Base-by-base conservation (phyloP, 2,888 invertebrate species). In the Netelia inedita region DNA sequence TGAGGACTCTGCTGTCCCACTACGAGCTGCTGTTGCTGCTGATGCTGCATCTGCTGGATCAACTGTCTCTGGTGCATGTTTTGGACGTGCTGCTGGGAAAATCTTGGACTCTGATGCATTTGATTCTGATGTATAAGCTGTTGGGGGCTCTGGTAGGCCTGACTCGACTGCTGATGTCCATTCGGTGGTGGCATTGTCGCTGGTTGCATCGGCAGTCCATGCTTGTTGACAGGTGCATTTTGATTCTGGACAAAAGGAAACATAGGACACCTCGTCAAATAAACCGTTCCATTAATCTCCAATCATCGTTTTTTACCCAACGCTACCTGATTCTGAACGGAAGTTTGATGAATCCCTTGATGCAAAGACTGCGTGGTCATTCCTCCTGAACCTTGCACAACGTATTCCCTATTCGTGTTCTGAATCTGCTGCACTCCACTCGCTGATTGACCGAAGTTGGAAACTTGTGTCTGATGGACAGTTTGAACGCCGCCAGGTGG, bases 21-120 rank as follows among this genome's bases (percentile, higher is more conserved):
- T 10, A 81, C 83, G 46, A 90, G 79, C 79, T 91, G 92, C 94
- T 95, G 93, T 81, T 94, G 94, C 88, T 79, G 78, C 63, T 95
- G 95, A 94, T 95, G 93, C 83, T 94, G 94, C 90, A 95, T 92
- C 73, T 94, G 93, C 53, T 93, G 93, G 41, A 93, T 91, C 83
- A 92, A 85, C 41, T 93, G 93, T n/a, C 93, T 88, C 79, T 93
- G 93, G 43, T 93, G 93, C 91, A 92, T 91, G 68, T 92, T 93
- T 66, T 93, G 93, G 0, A 92, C 92, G 80, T 93, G 93, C 21
- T 92, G 93, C 57, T 93, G 93, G 5, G 92, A 89, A 79, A 92
- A 92, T 72, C 92, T 85, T 0, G 92, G 90, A 86, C 91, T 92
- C 73, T 92, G 93, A 19, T 91, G 92, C 71, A 92, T 90, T 23